A percentile compares a stretch with the other conserved stretches of the same genome.
phyloP scores from a whole-genome alignment of 2,113 vertebrate species.

The Oceanites oceanicus region DNA sequence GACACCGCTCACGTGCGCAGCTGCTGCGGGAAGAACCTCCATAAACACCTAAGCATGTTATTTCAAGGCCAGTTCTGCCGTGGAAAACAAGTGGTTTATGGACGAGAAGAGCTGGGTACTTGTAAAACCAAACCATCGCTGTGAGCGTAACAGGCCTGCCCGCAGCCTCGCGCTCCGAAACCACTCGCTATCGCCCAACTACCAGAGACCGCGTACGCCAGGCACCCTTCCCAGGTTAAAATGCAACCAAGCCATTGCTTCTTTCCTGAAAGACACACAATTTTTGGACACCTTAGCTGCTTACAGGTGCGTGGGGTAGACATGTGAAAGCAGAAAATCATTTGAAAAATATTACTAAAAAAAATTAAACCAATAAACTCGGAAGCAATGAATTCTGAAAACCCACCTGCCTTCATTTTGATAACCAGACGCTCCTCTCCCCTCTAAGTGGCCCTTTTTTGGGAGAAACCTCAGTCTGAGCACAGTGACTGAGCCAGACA shows the following conservation, averaged over 20 bases:
- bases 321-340: fast-evolving
- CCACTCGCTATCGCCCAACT: background rate
- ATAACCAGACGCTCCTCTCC: background rate
- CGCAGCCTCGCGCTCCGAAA: background rate
- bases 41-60: fast-evolving
- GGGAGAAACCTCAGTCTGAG: background rate
- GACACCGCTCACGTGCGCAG: fast-evolving
- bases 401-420: background rate
- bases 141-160: fast-evolving
- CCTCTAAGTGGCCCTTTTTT: background rate
- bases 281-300: background rate
- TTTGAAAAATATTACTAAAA: background rate
- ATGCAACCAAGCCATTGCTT: background rate
- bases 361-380: background rate
- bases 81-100: background rate
- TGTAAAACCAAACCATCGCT: background rate
- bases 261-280: background rate
- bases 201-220: background rate
- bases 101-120: background rate
- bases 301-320: fast-evolving
- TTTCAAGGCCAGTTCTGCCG: background rate
- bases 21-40: background rate
- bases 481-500: background rate
- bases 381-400: background rate
- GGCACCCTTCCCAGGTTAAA: background rate